These are phyloP conservation scores for Erythrolamprus reginae DNA, from an alignment of 2,113 vertebrate genomes.

Conservation along the genomic window DNA sequence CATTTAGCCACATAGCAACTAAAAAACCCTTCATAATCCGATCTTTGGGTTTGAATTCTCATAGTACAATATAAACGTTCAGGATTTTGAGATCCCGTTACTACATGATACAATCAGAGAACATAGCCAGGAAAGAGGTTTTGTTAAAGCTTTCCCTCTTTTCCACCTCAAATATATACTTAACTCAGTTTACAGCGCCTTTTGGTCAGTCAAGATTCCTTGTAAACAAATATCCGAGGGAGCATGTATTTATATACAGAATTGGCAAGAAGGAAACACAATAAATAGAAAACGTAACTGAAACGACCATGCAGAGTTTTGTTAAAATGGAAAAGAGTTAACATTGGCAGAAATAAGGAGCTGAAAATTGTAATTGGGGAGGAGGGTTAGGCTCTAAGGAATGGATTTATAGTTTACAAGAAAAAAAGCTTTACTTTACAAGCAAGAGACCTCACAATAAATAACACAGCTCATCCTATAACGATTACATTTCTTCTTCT, in stretches of 20 bases:
- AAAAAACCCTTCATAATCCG: conserved; percentile 48
- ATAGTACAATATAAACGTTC: conserved; percentile 41
- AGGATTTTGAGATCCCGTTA: conserved; percentile 33
- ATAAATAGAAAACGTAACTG: conserved; percentile 98
- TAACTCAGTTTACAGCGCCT: conserved; percentile 70
- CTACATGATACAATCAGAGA: conserved; percentile 39
- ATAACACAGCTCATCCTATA: conserved; percentile 99
- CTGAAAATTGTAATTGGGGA: conserved; percentile 69
- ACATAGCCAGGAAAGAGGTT: conserved; percentile 52
- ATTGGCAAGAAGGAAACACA: conserved; percentile 83
- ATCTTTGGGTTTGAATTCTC: conserved; percentile 60
- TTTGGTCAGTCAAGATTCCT: conserved; percentile 95
- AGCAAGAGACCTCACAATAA: conserved; percentile 97
- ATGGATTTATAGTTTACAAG: conserved; percentile 92
- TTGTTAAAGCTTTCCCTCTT: conserved; percentile 57
- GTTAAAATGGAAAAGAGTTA: conserved; percentile 74
- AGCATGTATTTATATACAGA: conserved; percentile 83
- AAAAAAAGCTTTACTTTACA: conserved; percentile 85
- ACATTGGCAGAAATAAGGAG: conserved; percentile 74
- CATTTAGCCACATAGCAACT: conserved; percentile 36
- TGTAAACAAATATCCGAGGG: conserved; percentile 95
- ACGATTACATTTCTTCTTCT: conserved; percentile 94
- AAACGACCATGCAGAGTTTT: conserved; percentile 84
- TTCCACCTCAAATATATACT: conserved; percentile 53
- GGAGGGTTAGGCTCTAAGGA: conserved; percentile 78